These are phyloP conservation scores for Brevimyrus niger DNA, from an alignment of 2,113 vertebrate species.

Conservation along the genomic window DNA sequence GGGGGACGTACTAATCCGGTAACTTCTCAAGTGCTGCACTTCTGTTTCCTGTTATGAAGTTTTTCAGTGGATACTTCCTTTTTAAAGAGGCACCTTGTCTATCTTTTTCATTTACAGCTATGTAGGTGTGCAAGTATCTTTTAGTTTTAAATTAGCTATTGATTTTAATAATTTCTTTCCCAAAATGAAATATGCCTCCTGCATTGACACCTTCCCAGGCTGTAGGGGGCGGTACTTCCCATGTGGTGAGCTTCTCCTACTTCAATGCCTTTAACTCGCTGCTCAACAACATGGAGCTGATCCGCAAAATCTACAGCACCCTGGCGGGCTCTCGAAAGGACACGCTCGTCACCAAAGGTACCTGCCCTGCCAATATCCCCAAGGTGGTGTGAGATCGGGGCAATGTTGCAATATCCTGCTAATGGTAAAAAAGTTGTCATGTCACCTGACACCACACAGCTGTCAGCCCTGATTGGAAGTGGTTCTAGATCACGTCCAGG, in stretches of 20 bases:
- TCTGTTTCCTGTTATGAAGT: background rate
- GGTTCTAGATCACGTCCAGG: background rate
- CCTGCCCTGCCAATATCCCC: background rate
- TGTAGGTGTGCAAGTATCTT: background rate
- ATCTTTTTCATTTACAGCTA: background rate
- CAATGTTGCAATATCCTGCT: background rate
- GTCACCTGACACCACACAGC: background rate
- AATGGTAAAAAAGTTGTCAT: background rate
- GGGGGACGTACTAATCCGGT: background rate
- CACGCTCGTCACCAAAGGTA: constrained; percentile 89
- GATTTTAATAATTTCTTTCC: background rate
- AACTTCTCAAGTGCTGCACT: background rate
- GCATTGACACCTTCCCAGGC: constrained; percentile 58
- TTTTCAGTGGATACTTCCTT: background rate
- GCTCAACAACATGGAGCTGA: constrained; percentile 97
- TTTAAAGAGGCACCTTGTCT: background rate
- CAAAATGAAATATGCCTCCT: background rate
- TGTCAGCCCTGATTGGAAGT: background rate
- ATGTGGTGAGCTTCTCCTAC: constrained; percentile 97
- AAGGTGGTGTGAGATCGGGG: background rate
- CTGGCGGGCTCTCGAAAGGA: constrained; percentile 85
- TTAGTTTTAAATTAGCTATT: background rate
- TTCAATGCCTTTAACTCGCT: constrained; percentile 97
- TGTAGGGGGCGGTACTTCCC: constrained; percentile 86
- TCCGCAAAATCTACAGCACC: constrained; percentile 96